Evolutionary conservation across 2,888 invertebrate genomes (phyloP).

Genomic region (Melieria picta): DNA sequence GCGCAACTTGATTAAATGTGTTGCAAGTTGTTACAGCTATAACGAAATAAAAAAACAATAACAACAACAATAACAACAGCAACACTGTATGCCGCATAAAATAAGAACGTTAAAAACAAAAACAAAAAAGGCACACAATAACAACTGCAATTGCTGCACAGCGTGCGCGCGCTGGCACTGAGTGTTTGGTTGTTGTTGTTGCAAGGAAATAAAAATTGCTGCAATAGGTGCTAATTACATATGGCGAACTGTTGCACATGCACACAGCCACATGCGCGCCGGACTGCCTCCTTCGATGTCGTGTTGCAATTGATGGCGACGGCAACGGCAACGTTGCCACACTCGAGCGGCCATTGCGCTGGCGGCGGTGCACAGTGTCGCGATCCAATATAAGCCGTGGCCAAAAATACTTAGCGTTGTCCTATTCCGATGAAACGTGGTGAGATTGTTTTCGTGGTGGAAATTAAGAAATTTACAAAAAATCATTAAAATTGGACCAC

Average conservation of each 20-base stretch:
- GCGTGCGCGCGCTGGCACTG: not conserved
- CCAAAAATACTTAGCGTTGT: too few species aligned
- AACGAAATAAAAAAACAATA: too few species aligned
- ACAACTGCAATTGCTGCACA: constrained; percentile 10
- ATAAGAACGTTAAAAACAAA: not conserved
- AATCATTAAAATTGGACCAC: too few species aligned
- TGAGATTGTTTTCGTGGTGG: too few species aligned
- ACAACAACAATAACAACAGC: constrained; percentile 25
- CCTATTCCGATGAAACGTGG: too few species aligned
- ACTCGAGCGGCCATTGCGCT: not conserved
- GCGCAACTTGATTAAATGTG: too few species aligned
- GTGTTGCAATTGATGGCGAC: too few species aligned
- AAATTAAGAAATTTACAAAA: too few species aligned
- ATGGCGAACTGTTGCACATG: constrained; percentile 35
- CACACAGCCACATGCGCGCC: not conserved
- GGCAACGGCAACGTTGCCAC: too few species aligned
- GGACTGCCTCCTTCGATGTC: not conserved
- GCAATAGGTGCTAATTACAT: constrained; percentile 50
- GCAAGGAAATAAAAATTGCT: constrained; percentile 31
- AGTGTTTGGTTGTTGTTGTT: constrained; percentile 7
- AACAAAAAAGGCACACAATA: not conserved
- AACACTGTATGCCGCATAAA: constrained; percentile 11
- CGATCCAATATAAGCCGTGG: too few species aligned
- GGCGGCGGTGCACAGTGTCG: too few species aligned
- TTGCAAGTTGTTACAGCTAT: too few species aligned